These are phyloP conservation scores for Leptosomus discolor DNA, from an alignment of 2,113 vertebrate genomes.

Conservation along the genomic window DNA sequence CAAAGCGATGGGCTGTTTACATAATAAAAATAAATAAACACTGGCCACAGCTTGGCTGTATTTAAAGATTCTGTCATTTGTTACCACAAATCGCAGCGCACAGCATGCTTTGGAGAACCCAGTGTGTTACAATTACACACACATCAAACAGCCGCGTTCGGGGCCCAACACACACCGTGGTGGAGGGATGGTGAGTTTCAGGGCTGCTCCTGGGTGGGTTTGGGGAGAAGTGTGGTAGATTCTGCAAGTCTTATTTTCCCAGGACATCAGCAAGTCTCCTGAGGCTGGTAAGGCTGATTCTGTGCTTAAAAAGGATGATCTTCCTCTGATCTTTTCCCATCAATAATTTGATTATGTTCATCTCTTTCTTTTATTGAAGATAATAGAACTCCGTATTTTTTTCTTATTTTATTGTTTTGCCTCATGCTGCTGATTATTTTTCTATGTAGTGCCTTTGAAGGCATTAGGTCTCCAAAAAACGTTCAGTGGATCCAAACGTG, in stretches of 20 bases:
- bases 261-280: background rate
- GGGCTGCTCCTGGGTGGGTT: background rate
- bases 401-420: background rate
- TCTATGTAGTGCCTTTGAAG: background rate
- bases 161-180: background rate
- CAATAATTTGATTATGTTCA: background rate
- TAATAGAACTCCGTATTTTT: background rate
- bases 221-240: background rate
- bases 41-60: constrained; percentile 37
- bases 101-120: background rate
- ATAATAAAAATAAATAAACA: constrained; percentile 66
- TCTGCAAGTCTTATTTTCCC: background rate
- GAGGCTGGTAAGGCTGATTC: background rate
- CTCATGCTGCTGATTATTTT: background rate
- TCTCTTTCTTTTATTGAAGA: background rate
- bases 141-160: background rate
- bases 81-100: background rate
- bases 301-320: background rate
- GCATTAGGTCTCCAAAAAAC: background rate
- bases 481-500: fast-evolving
- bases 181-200: background rate
- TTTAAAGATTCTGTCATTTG: constrained; percentile 54
- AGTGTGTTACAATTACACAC: background rate
- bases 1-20: constrained; percentile 46
- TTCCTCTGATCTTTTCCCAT: background rate